Evolutionary conservation across 2,797 vertebrate species (phyloP).

Genomic region (Hirundo rustica): DNA sequence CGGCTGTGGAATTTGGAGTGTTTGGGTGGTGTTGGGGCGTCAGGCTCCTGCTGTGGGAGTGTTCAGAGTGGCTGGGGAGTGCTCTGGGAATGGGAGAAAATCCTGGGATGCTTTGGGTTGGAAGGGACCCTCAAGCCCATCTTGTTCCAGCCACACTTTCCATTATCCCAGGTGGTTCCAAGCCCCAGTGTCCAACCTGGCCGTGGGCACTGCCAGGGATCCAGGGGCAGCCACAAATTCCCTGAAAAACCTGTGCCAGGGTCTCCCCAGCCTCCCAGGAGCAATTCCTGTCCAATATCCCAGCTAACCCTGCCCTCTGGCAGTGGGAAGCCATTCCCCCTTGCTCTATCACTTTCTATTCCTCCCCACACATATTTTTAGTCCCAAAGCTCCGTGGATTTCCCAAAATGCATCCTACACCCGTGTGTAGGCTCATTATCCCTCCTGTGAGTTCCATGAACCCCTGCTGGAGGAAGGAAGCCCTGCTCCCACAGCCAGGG

Average conservation of each 20-base stretch:
- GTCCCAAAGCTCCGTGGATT: background rate
- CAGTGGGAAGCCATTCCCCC: background rate
- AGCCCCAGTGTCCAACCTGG: background rate
- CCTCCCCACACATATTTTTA: background rate
- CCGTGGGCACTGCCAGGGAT: background rate
- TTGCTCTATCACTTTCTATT: background rate
- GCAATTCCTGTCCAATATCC: background rate
- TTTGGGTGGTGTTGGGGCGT: background rate
- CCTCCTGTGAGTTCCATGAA: background rate
- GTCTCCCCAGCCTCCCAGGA: background rate
- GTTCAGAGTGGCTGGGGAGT: background rate
- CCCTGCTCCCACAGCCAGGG: background rate
- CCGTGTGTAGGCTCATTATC: background rate
- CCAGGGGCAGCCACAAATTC: background rate
- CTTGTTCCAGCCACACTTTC: background rate
- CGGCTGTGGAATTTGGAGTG: accelerated
- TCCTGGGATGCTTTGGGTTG: background rate
- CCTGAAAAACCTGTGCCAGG: background rate
- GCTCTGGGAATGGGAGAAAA: background rate
- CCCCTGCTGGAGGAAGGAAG: background rate
- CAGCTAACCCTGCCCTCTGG: background rate
- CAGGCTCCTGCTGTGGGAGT: background rate
- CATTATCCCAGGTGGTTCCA: background rate
- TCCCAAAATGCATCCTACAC: background rate
- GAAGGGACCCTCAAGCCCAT: background rate